Base-by-base conservation (phyloP, 2,888 invertebrate species). In the Cephus sareptanus region DNA sequence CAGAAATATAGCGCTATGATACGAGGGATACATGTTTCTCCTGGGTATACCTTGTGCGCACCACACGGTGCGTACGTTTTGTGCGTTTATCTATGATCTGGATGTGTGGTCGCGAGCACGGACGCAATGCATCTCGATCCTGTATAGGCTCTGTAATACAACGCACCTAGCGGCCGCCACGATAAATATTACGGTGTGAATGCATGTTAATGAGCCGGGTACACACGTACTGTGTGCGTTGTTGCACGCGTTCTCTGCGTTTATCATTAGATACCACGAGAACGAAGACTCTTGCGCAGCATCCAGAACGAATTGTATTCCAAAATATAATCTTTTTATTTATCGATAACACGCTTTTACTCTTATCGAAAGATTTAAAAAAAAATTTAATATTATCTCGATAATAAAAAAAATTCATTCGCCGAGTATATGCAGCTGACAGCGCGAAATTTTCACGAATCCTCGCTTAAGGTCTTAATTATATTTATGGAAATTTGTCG, bases 141-240 rank as follows among this genome's bases (percentile, higher is more conserved):
- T 79, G 77, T 71, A 80, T 79, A 79, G 78, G 2, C 74, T 23
- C 34, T 74, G 74, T 74, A 74, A 35, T 74, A 74, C 74, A 74
- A 74, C 74, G 35, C 74, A 74, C 74, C 74, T 74, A 74, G 74
- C 35, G 69, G 75, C 30, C 68, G 31, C 71, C 34, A 37, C 85
- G 86, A 90, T 90, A 89, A 89, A 88, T 89, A 89, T 89, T 88
- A 83, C 88, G 83, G 85, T 86, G 89, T 89, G 89, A 90, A 89
- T 90, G 89, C 90, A 88, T 88, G 89, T 90, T 90, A 90, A 90
- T 90, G 89, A 90, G 87, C 87, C 78, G 76, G 56, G 73, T 76
- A 78, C 71, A 70, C 73, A 73, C 76, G 31, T 74, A 74, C 34
- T 34, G 15, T 30, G 35, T 35, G 37, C 37, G 13, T 74, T 12